These are phyloP conservation scores for Perodicticus potto DNA, from an alignment of 2,797 vertebrate genomes.

Conservation along the genomic window DNA sequence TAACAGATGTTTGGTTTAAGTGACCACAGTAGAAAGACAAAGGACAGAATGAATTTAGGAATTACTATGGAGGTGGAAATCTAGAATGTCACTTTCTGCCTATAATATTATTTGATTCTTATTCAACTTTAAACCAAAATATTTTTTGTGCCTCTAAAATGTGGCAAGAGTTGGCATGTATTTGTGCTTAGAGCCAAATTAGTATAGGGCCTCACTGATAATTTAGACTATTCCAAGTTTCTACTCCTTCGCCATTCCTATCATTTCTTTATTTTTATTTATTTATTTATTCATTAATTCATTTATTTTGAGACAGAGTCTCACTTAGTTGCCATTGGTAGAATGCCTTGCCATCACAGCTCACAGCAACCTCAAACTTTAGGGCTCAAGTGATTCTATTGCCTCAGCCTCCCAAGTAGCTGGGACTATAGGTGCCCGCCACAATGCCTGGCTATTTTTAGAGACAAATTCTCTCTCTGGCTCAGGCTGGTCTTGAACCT, in stretches of 20 bases:
- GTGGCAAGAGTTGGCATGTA: neutral
- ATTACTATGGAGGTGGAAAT: neutral
- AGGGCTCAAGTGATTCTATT: too few relatives aligned
- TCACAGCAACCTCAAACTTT: too few relatives aligned
- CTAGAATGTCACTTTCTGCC: neutral
- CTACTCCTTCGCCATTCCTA: neutral
- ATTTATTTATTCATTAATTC: too few relatives aligned
- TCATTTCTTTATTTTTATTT: neutral
- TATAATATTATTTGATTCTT: neutral
- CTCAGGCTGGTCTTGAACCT: too few relatives aligned
- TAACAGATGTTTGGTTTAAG: neutral
- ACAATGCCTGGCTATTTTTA: too few relatives aligned
- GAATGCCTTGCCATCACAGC: too few relatives aligned
- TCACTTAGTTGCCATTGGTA: too few relatives aligned
- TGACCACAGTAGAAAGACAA: neutral
- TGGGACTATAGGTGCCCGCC: too few relatives aligned
- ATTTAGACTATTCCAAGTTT: neutral
- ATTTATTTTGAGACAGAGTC: too few relatives aligned
- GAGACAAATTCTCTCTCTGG: too few relatives aligned
- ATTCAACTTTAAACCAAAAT: neutral
- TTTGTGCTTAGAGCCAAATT: neutral
- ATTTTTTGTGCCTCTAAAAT: neutral
- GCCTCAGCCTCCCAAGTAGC: too few relatives aligned
- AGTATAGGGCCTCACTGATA: neutral
- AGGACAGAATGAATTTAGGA: neutral